Evolutionary conservation across 2,797 vertebrate species (phyloP).

Genomic region (Australoheros facetus): DNA sequence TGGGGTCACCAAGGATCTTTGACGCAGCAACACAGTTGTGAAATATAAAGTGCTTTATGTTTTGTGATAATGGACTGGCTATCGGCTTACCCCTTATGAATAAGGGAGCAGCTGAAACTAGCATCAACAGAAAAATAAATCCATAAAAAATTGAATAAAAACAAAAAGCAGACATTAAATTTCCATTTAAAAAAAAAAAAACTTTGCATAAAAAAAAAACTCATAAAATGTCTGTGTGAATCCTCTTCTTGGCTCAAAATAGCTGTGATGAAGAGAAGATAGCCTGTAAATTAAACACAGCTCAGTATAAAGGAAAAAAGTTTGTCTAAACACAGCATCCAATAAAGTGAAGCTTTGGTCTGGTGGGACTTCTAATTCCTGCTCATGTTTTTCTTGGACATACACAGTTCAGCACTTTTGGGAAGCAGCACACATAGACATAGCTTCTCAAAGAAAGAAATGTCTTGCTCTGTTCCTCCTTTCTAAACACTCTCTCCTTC

Average conservation of each 20-base stretch:
- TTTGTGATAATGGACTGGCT: neutral
- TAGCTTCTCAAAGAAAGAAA: constrained; percentile 12
- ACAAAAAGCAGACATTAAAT: constrained; percentile 6
- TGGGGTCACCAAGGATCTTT: neutral
- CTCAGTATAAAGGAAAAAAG: constrained; percentile 44
- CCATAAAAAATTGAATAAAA: too few relatives aligned
- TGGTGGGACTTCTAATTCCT: constrained; percentile 45
- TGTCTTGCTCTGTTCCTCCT: neutral
- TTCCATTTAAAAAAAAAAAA: constrained; percentile 12
- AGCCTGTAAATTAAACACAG: constrained; percentile 51
- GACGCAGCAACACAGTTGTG: neutral
- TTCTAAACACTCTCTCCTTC: neutral
- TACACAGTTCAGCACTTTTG: constrained; percentile 25
- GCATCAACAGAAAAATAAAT: too few relatives aligned
- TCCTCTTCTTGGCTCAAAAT: constrained; percentile 14
- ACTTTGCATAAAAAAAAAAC: neutral
- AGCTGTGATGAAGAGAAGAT: constrained; percentile 53
- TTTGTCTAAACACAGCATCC: constrained; percentile 61
- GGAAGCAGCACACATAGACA: constrained; percentile 50
- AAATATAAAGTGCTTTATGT: neutral
- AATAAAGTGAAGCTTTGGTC: constrained; percentile 67
- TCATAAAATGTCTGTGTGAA: neutral
- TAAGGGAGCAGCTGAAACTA: too few relatives aligned
- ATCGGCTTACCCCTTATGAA: too few relatives aligned
- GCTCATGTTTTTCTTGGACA: constrained; percentile 58